Conservation (phyloP, 2,797 vertebrate genomes). For the Hipposideros larvatus region DNA sequence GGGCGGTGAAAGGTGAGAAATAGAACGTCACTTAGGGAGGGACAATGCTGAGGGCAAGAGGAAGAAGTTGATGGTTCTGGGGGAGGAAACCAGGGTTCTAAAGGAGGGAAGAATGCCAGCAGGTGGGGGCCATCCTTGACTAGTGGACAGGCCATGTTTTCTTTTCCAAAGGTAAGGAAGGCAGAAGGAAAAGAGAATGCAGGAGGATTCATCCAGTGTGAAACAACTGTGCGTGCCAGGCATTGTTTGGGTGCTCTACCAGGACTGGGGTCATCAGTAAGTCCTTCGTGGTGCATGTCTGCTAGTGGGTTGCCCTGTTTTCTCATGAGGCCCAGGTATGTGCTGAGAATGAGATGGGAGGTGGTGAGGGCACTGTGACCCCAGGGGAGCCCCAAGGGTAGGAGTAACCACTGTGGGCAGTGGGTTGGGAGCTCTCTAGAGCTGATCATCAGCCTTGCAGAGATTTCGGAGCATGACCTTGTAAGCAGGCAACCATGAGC, state of each 20-base stretch:
- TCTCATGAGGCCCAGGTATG: not conserved
- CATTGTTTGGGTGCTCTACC: accelerated
- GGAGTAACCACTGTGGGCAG: not conserved
- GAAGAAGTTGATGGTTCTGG: not conserved
- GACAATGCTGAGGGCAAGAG: not conserved
- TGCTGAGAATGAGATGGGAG: not conserved
- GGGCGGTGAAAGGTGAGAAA: not conserved
- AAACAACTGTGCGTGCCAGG: too few species aligned
- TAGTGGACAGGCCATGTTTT: not conserved
- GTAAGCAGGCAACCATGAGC: not conserved
- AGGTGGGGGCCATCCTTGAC: too few species aligned
- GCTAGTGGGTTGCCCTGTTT: not conserved
- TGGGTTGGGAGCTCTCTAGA: not conserved
- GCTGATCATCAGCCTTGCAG: not conserved
- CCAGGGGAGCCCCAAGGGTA: not conserved
- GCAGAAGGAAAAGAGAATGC: not conserved
- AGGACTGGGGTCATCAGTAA: not conserved
- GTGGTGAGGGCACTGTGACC: not conserved
- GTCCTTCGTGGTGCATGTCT: not conserved
- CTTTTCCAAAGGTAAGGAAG: not conserved
- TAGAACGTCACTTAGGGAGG: not conserved
- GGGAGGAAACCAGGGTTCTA: not conserved
- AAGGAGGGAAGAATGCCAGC: not conserved
- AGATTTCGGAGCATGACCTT: not conserved
- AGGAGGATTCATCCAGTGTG: accelerated